phyloP scores from a whole-genome alignment of 2,113 vertebrate genomes.

The Lycaon pictus region DNA sequence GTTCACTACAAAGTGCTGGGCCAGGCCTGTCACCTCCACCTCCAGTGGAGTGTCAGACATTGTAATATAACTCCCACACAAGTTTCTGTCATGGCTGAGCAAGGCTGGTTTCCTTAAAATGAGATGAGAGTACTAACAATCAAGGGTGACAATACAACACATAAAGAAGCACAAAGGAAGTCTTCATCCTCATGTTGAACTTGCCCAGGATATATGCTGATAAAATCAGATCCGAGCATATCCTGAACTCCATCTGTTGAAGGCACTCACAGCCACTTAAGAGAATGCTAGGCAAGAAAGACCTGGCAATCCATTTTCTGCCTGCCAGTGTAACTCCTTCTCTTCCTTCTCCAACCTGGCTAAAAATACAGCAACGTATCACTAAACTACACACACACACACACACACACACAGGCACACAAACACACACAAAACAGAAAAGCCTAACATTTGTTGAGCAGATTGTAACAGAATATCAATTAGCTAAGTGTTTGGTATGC shows the following conservation, averaged over 20 bases:
- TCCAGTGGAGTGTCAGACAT: background rate
- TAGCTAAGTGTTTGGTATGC: conserved; percentile 63
- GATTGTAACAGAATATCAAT: conserved; percentile 73
- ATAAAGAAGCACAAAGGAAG: background rate
- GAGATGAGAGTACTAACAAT: background rate
- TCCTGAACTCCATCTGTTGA: conserved; percentile 7
- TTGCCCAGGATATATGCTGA: background rate
- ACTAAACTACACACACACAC: background rate
- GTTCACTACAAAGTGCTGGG: background rate
- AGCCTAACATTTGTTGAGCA: conserved; percentile 67
- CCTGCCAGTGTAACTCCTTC: background rate
- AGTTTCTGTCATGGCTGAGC: background rate
- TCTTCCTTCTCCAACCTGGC: background rate
- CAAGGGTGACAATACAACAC: background rate
- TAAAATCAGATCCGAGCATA: conserved; percentile 30
- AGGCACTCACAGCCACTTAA: background rate
- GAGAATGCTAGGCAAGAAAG: conserved; percentile 33
- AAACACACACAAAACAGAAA: conserved; percentile 1
- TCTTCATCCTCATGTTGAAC: background rate
- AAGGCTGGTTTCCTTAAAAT: conserved; percentile 8
- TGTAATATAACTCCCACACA: background rate
- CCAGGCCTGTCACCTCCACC: background rate
- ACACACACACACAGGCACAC: background rate
- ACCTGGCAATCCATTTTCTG: conserved; percentile 41
- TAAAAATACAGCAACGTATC: conserved; percentile 48